A percentile compares a stretch with the other conserved stretches of the same genome.
Evolutionary conservation across 2,113 vertebrate species (phyloP).

Genomic region (Paracanthobrama guichenoti): DNA sequence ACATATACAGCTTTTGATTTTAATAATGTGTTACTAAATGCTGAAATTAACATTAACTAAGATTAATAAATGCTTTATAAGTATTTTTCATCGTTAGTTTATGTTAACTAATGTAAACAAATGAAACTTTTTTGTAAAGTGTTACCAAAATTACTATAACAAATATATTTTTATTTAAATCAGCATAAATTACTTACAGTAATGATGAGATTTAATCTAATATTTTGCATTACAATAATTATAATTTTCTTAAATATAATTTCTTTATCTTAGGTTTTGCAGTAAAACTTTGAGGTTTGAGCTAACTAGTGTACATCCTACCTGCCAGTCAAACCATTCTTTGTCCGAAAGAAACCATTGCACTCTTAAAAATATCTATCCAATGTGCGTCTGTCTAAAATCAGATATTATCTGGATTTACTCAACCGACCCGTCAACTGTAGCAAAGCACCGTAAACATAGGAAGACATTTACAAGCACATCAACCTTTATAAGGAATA

Average conservation of each 20-base stretch:
- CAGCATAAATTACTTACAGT: neutral
- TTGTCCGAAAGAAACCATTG: neutral
- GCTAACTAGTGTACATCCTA: neutral
- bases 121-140: no score
- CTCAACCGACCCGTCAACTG: neutral
- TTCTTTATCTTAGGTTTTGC: neutral
- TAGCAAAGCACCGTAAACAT: slow-evolving; percentile 1
- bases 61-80: no score
- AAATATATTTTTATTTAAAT: neutral
- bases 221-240: neutral
- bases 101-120: no score
- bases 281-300: neutral
- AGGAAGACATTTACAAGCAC: slow-evolving; percentile 38
- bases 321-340: neutral
- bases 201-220: neutral
- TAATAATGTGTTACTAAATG: no score
- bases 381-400: neutral
- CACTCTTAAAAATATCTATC: neutral
- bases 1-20: no score
- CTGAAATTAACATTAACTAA: no score
- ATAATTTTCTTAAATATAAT: neutral
- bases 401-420: slow-evolving; percentile 26
- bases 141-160: neutral
- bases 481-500: slow-evolving; percentile 55
- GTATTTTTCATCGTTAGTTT: no score